These are phyloP conservation scores for Saguinus imperator DNA, from an alignment of 2,113 vertebrate species.

Conservation along the genomic window DNA sequence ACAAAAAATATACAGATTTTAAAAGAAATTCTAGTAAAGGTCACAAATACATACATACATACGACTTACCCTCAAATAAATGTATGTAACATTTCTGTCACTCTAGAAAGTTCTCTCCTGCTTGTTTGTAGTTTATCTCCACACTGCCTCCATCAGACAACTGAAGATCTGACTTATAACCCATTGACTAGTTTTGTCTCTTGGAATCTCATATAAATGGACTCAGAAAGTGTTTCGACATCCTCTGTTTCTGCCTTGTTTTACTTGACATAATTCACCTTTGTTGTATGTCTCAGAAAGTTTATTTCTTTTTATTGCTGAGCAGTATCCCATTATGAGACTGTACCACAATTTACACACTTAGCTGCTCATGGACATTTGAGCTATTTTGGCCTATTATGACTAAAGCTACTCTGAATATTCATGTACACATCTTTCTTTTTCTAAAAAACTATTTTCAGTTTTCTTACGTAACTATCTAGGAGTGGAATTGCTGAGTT, in stretches of 20 bases:
- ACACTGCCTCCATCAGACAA: neutral
- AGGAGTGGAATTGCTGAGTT: neutral
- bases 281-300: neutral
- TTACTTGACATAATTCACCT: neutral
- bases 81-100: neutral
- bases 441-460: neutral
- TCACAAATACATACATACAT: neutral
- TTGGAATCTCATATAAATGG: neutral
- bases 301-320: neutral
- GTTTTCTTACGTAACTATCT: neutral
- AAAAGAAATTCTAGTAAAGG: neutral
- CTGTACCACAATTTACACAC: neutral
- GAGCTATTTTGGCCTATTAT: neutral
- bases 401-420: neutral
- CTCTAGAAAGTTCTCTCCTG: neutral
- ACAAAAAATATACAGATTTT: neutral
- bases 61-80: neutral
- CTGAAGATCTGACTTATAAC: neutral
- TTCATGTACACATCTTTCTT: neutral
- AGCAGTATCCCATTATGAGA: neutral
- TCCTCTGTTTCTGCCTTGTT: neutral
- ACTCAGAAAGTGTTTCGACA: neutral
- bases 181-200: neutral
- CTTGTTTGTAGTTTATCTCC: neutral
- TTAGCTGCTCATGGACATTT: neutral